phyloP scores from a whole-genome alignment of 2,113 vertebrate species.

The Dasyornis broadbenti region DNA sequence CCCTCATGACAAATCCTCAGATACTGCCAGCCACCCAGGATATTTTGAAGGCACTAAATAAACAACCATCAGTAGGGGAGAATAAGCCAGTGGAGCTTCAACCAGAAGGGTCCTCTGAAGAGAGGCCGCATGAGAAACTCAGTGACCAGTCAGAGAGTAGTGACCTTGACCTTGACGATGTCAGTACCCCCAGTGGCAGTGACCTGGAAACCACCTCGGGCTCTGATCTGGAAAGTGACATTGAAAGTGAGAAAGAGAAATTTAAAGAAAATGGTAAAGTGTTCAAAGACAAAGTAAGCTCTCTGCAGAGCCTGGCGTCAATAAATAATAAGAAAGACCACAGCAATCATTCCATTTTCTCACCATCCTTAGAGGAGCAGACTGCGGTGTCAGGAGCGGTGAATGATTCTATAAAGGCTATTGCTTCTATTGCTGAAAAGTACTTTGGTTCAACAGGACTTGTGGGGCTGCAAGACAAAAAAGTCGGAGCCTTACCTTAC shows the following conservation, averaged over 20 bases:
- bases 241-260: constrained; percentile 97
- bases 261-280: constrained; percentile 92
- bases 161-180: constrained; percentile 96
- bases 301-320: constrained; percentile 84
- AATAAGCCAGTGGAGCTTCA: constrained; percentile 78
- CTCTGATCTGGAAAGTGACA: constrained; percentile 97
- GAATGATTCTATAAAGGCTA: constrained; percentile 99
- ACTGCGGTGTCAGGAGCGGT: constrained; percentile 96
- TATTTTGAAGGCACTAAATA: constrained; percentile 91
- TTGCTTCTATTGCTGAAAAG: constrained; percentile 99
- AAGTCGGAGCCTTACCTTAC: constrained; percentile 91
- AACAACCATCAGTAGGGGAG: constrained; percentile 82
- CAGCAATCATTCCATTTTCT: constrained; percentile 85
- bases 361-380: constrained; percentile 91
- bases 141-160: constrained; percentile 99
- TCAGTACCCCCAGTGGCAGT: constrained; percentile 98
- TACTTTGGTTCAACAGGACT: constrained; percentile 99
- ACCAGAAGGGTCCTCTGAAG: constrained; percentile 81
- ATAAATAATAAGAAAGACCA: constrained; percentile 89
- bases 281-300: constrained; percentile 88
- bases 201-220: constrained; percentile 97
- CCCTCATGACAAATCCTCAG: constrained; percentile 88
- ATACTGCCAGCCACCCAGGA: constrained; percentile 88
- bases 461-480: constrained; percentile 94
- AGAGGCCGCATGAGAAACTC: constrained; percentile 85